Evolutionary conservation across 2,888 invertebrate species (phyloP).

Genomic region (Lithosia quadra): DNA sequence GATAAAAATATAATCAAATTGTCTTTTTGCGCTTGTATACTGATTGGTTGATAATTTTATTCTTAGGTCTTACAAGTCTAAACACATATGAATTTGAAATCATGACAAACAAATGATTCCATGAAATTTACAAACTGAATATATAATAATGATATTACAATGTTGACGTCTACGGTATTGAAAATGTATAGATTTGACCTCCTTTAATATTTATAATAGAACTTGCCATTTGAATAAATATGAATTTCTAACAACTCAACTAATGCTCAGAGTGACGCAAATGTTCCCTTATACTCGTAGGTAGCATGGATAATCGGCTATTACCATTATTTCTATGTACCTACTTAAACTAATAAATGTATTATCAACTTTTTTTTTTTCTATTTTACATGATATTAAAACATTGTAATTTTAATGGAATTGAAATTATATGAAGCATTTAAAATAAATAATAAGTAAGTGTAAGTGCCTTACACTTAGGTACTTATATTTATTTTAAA

Average conservation of each 20-base stretch:
- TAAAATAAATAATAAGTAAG: too few species aligned
- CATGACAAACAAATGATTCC: conserved; percentile 46
- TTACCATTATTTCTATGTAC: too few species aligned
- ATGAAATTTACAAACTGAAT: conserved; percentile 53
- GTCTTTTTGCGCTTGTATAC: too few species aligned
- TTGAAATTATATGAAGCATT: not conserved
- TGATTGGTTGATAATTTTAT: not conserved
- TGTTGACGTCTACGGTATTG: conserved; percentile 56
- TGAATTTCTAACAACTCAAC: conserved; percentile 36
- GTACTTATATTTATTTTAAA: too few species aligned
- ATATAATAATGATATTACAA: conserved; percentile 42
- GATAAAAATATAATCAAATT: too few species aligned
- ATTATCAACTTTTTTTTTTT: too few species aligned
- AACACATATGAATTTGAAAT: conserved; percentile 38
- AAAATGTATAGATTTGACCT: conserved; percentile 61
- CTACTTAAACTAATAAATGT: too few species aligned
- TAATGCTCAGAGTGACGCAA: conserved; percentile 11
- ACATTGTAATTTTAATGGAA: not conserved
- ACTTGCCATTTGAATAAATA: conserved; percentile 49
- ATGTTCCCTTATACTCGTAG: conserved; percentile 13
- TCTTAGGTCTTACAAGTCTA: conserved; percentile 26
- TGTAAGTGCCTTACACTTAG: too few species aligned
- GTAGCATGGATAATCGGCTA: not conserved
- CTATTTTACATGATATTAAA: not conserved
- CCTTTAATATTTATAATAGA: conserved; percentile 61